Evolutionary conservation across 2,888 invertebrate species (phyloP), one percentile per base, ranked within the genome.

Genomic region (Orthosia gracilis): DNA sequence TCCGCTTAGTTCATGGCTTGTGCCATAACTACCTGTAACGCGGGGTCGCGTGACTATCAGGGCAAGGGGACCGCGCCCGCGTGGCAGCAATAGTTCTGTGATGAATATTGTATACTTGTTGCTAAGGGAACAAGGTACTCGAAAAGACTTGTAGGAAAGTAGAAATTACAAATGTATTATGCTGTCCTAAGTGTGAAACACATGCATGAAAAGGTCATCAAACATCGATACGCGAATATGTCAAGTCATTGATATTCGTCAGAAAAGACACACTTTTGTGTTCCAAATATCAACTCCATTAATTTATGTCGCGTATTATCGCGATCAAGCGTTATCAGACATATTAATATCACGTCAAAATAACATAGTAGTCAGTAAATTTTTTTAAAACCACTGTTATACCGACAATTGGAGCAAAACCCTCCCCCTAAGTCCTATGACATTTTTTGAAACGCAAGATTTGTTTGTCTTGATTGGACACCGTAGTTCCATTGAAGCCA

Each of bases 1-100:
- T 47, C 40, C 63, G 78, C 66, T 40, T 55, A 58, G 55, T 80
- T 68, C 50, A 65, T 78, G 47, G 45, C 57, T 76, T 74, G 72
- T 65, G 58, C 67, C 62, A 70, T 64, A 57, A 5, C 55, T 78
- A 78, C 73, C 73, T 62, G 73, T 71, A 47, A 73, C 65, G 65
- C 18, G 57, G 21, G 76, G 69, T 87, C 74, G 86, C 86, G 86
- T 86, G 86, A 77, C 82, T 67, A 64, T 59, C 26, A 66, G 52
- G 50, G 62, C 40, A 31, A 73, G 85, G 87, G 81, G 72, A 62
- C 75, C 77, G 26, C 73, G 45, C 78, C 70, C 74, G 58, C 67
- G 73, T 73, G 54, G 47, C 58, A 31, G n/a, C 55, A 76, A 21
- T 69, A 54, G 54, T 59, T 61, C 23, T 74, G 47, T 76, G 59